Percentiles rank a stretch among this genome's conserved stretches.
phyloP scores from a whole-genome alignment of 2,113 vertebrate genomes.

The Diphyllodes magnificus region DNA sequence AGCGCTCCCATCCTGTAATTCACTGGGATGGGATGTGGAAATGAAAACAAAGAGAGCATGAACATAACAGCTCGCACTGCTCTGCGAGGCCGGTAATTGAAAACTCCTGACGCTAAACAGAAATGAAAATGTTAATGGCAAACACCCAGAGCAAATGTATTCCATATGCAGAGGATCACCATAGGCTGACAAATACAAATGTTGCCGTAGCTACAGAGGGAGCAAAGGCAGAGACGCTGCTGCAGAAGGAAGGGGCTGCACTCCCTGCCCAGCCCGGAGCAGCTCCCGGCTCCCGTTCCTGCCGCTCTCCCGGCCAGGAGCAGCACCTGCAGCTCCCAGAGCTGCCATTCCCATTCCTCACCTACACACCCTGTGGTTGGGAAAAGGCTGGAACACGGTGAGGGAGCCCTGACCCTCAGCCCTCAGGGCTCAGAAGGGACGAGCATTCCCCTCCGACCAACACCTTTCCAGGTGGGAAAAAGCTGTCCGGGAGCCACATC shows the following conservation, averaged over 20 bases:
- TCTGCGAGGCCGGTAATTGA: slow-evolving; percentile 39
- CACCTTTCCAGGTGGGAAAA: background rate
- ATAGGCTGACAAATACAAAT: slow-evolving; percentile 55
- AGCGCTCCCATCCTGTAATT: background rate
- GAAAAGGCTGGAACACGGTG: rapidly evolving
- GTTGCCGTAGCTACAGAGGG: background rate
- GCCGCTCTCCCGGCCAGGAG: background rate
- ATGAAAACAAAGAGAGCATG: slow-evolving; percentile 55
- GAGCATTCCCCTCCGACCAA: background rate
- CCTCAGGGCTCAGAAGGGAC: background rate
- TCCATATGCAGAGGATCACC: slow-evolving; percentile 61
- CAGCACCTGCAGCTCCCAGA: background rate
- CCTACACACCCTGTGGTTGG: rapidly evolving
- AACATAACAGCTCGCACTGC: slow-evolving; percentile 31
- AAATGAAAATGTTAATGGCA: slow-evolving; percentile 73
- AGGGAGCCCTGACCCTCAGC: background rate
- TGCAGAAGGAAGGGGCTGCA: background rate
- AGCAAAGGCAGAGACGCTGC: background rate
- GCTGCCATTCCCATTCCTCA: background rate
- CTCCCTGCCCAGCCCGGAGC: background rate
- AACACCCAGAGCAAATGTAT: slow-evolving; percentile 68
- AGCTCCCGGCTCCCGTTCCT: background rate
- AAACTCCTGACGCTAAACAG: slow-evolving; percentile 71
- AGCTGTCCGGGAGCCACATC: background rate
- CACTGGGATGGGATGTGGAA: slow-evolving; percentile 23